These are phyloP conservation scores for Orthosia cruda DNA, from an alignment of 2,888 invertebrate species.

Conservation along the genomic window DNA sequence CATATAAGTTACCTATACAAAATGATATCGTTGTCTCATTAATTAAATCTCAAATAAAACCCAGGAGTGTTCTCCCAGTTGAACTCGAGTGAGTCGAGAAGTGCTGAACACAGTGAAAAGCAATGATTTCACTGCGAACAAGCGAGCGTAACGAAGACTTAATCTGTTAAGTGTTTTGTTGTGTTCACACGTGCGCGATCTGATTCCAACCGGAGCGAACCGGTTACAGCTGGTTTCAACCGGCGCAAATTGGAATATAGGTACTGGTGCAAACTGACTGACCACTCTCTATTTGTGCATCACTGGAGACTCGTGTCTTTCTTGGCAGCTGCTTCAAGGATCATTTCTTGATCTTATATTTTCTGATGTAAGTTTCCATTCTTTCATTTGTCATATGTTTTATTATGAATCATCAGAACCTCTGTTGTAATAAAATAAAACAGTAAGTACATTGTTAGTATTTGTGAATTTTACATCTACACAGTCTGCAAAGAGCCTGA, in stretches of 20 bases:
- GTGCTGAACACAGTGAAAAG: constrained; percentile 29
- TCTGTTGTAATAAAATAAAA: background rate
- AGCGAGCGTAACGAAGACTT: constrained; percentile 46
- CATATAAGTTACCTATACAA: background rate
- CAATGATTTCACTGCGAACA: constrained; percentile 46
- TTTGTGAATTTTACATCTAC: background rate
- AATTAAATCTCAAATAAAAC: background rate
- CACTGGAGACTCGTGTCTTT: background rate
- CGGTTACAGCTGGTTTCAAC: constrained; percentile 2
- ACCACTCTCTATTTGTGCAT: background rate
- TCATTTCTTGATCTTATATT: too few relatives aligned
- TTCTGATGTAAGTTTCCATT: too few relatives aligned
- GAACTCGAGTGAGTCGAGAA: background rate
- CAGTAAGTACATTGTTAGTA: background rate
- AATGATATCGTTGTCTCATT: background rate
- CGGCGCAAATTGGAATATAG: background rate
- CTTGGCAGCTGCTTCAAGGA: background rate
- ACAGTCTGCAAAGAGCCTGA: background rate
- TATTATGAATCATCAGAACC: background rate
- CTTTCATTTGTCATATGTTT: too few relatives aligned
- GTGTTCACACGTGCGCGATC: constrained; percentile 37
- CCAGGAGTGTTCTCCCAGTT: background rate
- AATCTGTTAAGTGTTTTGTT: constrained; percentile 61
- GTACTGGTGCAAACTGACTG: background rate
- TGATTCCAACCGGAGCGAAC: background rate